phyloP scores from a whole-genome alignment of 2,888 invertebrate species.

The Leptinotarsa peninsularis region DNA sequence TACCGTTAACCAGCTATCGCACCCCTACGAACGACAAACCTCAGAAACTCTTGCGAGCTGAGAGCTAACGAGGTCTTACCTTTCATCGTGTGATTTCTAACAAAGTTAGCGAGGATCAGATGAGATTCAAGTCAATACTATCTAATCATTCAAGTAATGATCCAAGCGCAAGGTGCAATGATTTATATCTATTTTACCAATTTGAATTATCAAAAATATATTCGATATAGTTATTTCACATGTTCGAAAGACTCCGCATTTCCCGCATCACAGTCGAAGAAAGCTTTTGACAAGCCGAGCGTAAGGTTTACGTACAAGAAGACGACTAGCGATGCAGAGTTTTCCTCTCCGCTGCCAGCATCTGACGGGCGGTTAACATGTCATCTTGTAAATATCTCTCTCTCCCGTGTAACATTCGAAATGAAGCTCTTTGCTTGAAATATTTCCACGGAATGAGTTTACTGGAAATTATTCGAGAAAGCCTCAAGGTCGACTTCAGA shows the following conservation, averaged over 20 bases:
- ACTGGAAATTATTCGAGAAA: constrained; percentile 20
- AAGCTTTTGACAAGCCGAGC: constrained; percentile 25
- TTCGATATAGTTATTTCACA: background rate
- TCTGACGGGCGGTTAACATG: constrained; percentile 31
- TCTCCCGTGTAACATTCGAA: constrained; percentile 18
- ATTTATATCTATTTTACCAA: background rate
- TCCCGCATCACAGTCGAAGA: constrained; percentile 6
- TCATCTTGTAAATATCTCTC: constrained; percentile 30
- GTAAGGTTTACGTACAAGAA: background rate
- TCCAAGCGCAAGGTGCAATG: too few relatives aligned
- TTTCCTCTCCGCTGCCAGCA: constrained; percentile 33
- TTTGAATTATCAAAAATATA: background rate
- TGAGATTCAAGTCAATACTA: too few relatives aligned
- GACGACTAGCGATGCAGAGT: constrained; percentile 21
- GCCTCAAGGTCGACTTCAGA: background rate
- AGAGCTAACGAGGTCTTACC: too few relatives aligned
- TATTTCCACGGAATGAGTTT: constrained; percentile 17
- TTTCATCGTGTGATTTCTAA: too few relatives aligned
- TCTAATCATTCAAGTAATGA: too few relatives aligned
- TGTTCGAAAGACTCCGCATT: background rate
- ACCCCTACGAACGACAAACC: too few relatives aligned
- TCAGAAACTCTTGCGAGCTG: too few relatives aligned
- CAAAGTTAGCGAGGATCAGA: too few relatives aligned
- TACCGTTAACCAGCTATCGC: too few relatives aligned
- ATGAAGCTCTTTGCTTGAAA: constrained; percentile 25